Conservation (phyloP, 92 coral and sea anemone species). For the Porites cylindrica region DNA sequence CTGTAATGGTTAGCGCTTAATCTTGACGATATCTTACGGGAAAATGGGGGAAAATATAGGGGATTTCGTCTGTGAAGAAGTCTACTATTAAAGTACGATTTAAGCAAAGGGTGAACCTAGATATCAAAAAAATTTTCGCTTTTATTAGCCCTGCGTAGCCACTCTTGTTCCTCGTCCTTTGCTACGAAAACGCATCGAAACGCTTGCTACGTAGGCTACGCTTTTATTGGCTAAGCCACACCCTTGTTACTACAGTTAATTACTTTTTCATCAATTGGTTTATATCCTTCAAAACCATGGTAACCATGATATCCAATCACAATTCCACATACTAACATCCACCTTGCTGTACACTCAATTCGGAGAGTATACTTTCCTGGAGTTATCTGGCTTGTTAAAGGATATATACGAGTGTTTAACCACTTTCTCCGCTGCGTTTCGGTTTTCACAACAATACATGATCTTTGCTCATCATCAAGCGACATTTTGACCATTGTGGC, state of each 20-base stretch:
- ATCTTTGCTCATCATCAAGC: not conserved
- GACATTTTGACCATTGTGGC: not conserved
- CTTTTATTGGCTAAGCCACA: not conserved
- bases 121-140: too few species aligned
- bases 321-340: slow-evolving; percentile 44
- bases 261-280: slow-evolving; percentile 35
- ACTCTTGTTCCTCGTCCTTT: too few species aligned
- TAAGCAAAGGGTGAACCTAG: too few species aligned
- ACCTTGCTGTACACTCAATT: not conserved
- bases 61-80: too few species aligned
- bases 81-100: too few species aligned
- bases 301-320: slow-evolving; percentile 50
- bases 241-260: not conserved
- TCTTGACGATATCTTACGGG: too few species aligned
- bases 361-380: not conserved
- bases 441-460: not conserved
- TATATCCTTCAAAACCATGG: slow-evolving; percentile 49
- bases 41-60: too few species aligned
- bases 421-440: not conserved
- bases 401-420: not conserved
- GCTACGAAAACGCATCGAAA: too few species aligned
- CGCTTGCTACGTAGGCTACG: too few species aligned
- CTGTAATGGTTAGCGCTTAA: too few species aligned
- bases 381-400: not conserved
- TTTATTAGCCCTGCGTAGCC: too few species aligned